These are phyloP conservation scores for Pseudorhiza aurosa DNA, from an alignment of 30 jellyfish, hydroid and myxozoan genomes.

Conservation along the genomic window DNA sequence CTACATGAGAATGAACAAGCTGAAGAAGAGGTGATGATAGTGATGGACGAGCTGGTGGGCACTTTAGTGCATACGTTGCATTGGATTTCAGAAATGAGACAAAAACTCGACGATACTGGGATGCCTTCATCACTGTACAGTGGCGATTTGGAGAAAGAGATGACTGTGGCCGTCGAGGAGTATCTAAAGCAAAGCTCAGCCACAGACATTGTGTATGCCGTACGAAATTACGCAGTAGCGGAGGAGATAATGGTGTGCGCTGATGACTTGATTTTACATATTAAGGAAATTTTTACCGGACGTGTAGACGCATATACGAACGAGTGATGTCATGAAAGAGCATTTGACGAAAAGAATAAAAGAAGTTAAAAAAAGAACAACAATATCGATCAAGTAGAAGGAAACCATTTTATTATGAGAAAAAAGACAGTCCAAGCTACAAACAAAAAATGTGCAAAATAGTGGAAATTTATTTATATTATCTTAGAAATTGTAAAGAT, in stretches of 20 bases:
- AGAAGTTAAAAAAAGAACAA: no score
- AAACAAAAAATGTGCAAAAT: no score
- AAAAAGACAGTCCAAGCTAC: no score
- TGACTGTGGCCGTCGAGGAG: neutral
- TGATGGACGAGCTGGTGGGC: neutral
- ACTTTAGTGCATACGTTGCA: neutral
- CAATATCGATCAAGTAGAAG: no score
- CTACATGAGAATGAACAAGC: neutral
- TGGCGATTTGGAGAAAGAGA: neutral
- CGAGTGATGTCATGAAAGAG: no score
- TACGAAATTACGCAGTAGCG: neutral
- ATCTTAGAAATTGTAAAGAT: no score
- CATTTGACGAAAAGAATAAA: no score
- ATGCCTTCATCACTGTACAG: neutral
- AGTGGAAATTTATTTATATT: no score
- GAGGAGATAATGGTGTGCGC: constrained; percentile 1
- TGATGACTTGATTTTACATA: neutral
- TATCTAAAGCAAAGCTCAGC: neutral
- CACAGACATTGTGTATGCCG: constrained; percentile 6
- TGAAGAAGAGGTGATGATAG: neutral
- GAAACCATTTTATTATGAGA: no score
- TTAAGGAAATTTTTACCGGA: no score
- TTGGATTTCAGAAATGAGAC: neutral
- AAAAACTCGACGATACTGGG: neutral
- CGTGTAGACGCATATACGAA: no score